A percentile compares a stretch with the other conserved stretches of the same genome.
These are phyloP conservation scores for Neosilurus mollespiculum DNA, from an alignment of 2,797 vertebrate species.

Conservation along the genomic window DNA sequence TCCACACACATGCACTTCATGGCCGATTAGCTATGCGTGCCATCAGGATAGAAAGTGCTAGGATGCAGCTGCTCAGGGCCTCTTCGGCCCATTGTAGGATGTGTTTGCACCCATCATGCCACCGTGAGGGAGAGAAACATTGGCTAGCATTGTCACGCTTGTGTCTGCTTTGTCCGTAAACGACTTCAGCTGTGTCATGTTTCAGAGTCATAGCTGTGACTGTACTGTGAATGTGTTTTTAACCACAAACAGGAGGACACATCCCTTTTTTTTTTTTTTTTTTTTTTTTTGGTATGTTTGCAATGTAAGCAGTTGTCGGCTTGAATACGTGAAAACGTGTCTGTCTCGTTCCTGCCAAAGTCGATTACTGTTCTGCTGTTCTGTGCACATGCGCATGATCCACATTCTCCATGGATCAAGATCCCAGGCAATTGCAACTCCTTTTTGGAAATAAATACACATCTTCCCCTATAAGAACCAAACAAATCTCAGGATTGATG, in stretches of 20 bases:
- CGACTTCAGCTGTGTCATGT: not conserved
- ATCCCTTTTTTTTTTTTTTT: not conserved
- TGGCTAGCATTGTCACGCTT: not conserved
- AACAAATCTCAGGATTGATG: not conserved
- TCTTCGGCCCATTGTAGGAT: constrained; percentile 18
- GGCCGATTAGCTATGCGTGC: constrained; percentile 26
- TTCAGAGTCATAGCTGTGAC: constrained; percentile 2
- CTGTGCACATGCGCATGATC: not conserved
- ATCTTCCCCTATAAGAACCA: not conserved
- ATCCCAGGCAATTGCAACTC: not conserved
- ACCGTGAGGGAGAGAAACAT: constrained; percentile 17
- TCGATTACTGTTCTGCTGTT: not conserved
- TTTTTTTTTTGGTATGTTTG: not conserved
- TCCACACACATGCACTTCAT: constrained; percentile 17
- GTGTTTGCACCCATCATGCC: constrained; percentile 14
- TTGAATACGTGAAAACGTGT: not conserved
- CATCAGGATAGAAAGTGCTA: constrained; percentile 22
- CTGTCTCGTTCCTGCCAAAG: not conserved
- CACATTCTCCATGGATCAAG: constrained; percentile 7
- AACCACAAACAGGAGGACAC: not conserved
- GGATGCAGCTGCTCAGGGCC: constrained; percentile 25
- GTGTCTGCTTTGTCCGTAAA: not conserved
- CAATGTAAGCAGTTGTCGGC: too few species aligned
- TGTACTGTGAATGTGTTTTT: constrained; percentile 1
- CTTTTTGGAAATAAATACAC: constrained; percentile 9